Evolutionary conservation across 53 echinoderm and acorn worm genomes (phyloP).

Genomic region (Paracentrotus lividus): DNA sequence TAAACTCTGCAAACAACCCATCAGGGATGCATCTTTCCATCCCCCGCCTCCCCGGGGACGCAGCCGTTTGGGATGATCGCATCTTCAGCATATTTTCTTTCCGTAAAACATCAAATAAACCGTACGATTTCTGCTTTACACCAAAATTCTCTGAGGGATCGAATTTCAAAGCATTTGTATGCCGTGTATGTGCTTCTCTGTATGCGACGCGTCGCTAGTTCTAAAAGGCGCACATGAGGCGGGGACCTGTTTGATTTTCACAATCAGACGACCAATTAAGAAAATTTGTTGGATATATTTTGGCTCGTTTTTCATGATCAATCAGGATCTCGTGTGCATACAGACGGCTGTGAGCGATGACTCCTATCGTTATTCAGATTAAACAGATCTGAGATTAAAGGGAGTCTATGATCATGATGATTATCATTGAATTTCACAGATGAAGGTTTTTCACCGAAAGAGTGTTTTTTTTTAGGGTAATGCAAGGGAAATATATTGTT

Average conservation of each 20-base stretch:
- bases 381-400: too few relatives aligned
- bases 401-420: too few relatives aligned
- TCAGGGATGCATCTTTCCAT: not conserved
- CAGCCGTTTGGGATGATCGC: slow-evolving; percentile 30
- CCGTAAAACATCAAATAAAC: slow-evolving; percentile 61
- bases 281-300: not conserved
- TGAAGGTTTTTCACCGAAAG: too few relatives aligned
- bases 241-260: not conserved
- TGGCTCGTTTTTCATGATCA: slow-evolving; percentile 7
- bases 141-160: slow-evolving; percentile 3
- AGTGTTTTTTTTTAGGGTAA: too few relatives aligned
- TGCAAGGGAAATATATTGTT: too few relatives aligned
- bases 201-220: not conserved
- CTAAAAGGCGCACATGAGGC: not conserved
- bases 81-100: slow-evolving; percentile 57
- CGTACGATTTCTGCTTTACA: slow-evolving; percentile 25
- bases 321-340: slow-evolving; percentile 17
- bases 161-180: not conserved
- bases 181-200: not conserved
- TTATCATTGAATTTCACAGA: too few relatives aligned
- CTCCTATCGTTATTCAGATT: not conserved
- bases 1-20: not conserved
- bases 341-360: not conserved
- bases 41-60: not conserved
- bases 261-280: slow-evolving; percentile 30